phyloP scores from a whole-genome alignment of 2,797 vertebrate genomes.

The Anas capensis region DNA sequence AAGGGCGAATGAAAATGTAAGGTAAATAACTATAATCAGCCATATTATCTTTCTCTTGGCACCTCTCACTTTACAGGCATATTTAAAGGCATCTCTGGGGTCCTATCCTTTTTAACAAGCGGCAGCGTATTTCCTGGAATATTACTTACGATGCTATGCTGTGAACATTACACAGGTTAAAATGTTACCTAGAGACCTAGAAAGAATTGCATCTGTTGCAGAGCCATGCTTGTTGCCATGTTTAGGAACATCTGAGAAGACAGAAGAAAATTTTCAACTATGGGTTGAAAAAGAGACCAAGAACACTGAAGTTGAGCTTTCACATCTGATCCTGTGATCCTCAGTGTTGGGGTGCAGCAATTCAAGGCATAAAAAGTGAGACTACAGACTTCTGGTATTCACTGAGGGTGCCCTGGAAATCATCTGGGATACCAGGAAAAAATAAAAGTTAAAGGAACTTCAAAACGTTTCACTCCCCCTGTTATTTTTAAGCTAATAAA shows the following conservation, averaged over 20 bases:
- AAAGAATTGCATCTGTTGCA: conserved; percentile 77
- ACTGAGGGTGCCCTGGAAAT: neutral
- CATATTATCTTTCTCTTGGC: conserved; percentile 87
- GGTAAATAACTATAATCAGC: conserved; percentile 89
- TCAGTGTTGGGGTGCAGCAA: neutral
- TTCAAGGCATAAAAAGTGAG: conserved; percentile 31
- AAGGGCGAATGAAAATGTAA: conserved; percentile 87
- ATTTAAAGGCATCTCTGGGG: conserved; percentile 86
- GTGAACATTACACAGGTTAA: conserved; percentile 82
- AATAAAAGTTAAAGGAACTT: neutral
- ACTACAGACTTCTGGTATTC: neutral
- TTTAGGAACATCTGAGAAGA: conserved; percentile 73
- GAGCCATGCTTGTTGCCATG: conserved; percentile 55
- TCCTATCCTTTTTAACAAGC: conserved; percentile 86
- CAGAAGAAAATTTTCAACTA: conserved; percentile 65
- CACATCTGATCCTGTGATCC: conserved; percentile 29
- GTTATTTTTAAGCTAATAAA: conserved; percentile 31
- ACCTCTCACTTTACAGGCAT: conserved; percentile 86
- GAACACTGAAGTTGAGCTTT: conserved; percentile 64
- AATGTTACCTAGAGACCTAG: conserved; percentile 84
- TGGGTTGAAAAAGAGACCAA: conserved; percentile 63
- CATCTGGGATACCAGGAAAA: neutral
- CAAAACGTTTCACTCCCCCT: neutral
- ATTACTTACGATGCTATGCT: conserved; percentile 82
- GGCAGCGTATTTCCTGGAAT: conserved; percentile 81